Base-by-base conservation (phyloP, 2,797 vertebrate genomes). In the Rhinella marina region DNA sequence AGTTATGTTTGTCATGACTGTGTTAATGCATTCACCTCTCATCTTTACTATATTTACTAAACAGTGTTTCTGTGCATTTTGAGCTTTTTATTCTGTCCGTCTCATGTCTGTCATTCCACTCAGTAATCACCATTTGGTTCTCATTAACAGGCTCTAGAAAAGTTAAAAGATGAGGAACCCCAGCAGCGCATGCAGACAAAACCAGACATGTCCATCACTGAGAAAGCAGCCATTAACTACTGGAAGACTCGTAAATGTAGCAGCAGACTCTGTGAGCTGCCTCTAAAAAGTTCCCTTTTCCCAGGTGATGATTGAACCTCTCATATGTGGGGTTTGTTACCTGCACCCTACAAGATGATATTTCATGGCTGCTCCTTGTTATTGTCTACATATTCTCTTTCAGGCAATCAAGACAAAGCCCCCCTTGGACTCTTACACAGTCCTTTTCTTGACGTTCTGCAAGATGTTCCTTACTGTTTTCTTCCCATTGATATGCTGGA, bases 381-480 rank as follows among this genome's bases (percentile, higher is more conserved):
- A 7, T 61, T 75, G 72, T 12, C 17, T n/a, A 61, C 23, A 48
- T 1, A 17, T 78, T 78, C 2, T 54, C 29, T 64, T 32, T 41
- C 48, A 95, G 94, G 91, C 2, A 86, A 93, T 2, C 91, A 91
- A 41, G 41, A 41, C 41, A 41, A 41, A 41, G 41, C 41, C 41
- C 41, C 41, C 41, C 41, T 41, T 41, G 41, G 41, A 41, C 41
- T 41, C 4, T 41, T 41, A 41, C 41, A 41, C 83, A 92, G 91
- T 3, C 93, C 93, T 0, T 76, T 95, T 19, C 82, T 94, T 19
- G 93, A 94, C 59, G 91, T 91, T 93, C 94, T 16, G 90, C 93
- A 94, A 1, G 91, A 94, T 72, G 92, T 94, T 3, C 93, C 92
- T 62, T 95, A 94, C 90, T 95, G 93, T 16, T 94, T 95, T 90